phyloP scores from a whole-genome alignment of 2,888 invertebrate species.

The Serrognathus titanus region DNA sequence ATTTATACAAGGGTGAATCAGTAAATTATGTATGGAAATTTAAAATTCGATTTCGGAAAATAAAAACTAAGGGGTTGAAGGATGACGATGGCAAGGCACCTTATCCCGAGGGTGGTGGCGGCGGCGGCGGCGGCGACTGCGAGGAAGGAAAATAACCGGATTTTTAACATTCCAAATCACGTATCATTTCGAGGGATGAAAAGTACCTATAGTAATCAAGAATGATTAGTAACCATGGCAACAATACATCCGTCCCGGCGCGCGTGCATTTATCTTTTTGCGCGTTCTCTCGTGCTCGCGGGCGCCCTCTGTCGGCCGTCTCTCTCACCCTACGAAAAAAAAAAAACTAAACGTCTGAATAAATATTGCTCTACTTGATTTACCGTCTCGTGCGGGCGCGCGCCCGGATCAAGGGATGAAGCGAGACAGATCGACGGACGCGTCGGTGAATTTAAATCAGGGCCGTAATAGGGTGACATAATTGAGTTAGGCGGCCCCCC shows the following conservation, averaged over 20 bases:
- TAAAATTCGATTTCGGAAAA: neutral
- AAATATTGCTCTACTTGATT: neutral
- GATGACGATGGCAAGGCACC: neutral
- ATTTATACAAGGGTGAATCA: neutral
- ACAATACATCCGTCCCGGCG: slow-evolving; percentile 25
- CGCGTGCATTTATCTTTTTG: slow-evolving; percentile 8
- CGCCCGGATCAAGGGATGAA: neutral
- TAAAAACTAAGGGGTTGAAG: neutral
- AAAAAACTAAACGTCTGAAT: neutral
- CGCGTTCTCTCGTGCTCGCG: neutral
- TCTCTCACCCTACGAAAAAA: neutral
- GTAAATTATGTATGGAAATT: neutral
- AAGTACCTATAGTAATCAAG: slow-evolving; percentile 33
- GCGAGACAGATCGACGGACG: slow-evolving; percentile 1
- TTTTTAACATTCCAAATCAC: slow-evolving; percentile 13
- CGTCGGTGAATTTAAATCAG: slow-evolving; percentile 25
- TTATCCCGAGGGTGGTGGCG: neutral
- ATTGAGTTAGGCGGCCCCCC: slow-evolving; percentile 37
- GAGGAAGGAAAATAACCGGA: slow-evolving; percentile 8
- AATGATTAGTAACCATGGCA: slow-evolving; percentile 43
- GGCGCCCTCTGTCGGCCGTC: neutral
- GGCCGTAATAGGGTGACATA: slow-evolving; percentile 33
- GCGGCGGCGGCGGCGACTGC: neutral
- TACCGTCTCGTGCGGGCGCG: neutral
- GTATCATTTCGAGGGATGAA: slow-evolving; percentile 5